Percentiles rank a stretch among this genome's conserved stretches.
These are phyloP conservation scores for Nebria brevicollis DNA, from an alignment of 2,888 invertebrate genomes.

Conservation along the genomic window DNA sequence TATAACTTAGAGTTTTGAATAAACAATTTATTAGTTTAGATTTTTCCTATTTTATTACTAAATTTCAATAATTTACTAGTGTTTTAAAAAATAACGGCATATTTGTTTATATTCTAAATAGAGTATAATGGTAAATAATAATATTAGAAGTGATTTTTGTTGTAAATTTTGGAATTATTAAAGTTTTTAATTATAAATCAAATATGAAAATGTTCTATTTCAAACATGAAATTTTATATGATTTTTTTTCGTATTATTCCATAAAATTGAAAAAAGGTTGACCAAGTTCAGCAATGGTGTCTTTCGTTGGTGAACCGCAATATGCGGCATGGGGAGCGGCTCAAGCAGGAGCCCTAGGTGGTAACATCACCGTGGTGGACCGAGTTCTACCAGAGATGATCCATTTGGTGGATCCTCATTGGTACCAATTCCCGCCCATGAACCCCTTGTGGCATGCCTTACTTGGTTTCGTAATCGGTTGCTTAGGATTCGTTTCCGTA, in stretches of 20 bases:
- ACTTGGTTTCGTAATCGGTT: slow-evolving; percentile 80
- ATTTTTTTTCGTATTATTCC: too few relatives aligned
- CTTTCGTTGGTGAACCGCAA: slow-evolving; percentile 65
- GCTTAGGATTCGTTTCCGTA: slow-evolving; percentile 76
- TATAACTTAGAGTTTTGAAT: neutral
- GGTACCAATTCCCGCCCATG: slow-evolving; percentile 91
- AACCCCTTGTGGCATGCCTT: slow-evolving; percentile 89
- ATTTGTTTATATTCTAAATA: too few relatives aligned
- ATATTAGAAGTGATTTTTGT: too few relatives aligned
- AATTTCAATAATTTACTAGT: too few relatives aligned
- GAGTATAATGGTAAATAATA: too few relatives aligned
- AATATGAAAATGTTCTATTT: too few relatives aligned
- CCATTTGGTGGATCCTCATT: slow-evolving; percentile 80
- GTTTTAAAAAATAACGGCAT: too few relatives aligned
- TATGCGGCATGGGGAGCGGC: slow-evolving; percentile 63
- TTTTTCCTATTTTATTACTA: neutral
- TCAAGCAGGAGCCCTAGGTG: slow-evolving; percentile 59
- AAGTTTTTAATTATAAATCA: too few relatives aligned
- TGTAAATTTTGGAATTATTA: too few relatives aligned
- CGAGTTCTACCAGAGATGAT: slow-evolving; percentile 81
- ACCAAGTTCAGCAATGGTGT: slow-evolving; percentile 56
- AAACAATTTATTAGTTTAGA: neutral
- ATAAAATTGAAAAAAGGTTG: slow-evolving; percentile 3
- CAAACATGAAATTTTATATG: too few relatives aligned
- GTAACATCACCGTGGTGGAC: slow-evolving; percentile 85